A percentile compares a stretch with the other conserved stretches of the same genome.
Conservation (phyloP, 2,797 vertebrate species). For the Serranus cabrilla region DNA sequence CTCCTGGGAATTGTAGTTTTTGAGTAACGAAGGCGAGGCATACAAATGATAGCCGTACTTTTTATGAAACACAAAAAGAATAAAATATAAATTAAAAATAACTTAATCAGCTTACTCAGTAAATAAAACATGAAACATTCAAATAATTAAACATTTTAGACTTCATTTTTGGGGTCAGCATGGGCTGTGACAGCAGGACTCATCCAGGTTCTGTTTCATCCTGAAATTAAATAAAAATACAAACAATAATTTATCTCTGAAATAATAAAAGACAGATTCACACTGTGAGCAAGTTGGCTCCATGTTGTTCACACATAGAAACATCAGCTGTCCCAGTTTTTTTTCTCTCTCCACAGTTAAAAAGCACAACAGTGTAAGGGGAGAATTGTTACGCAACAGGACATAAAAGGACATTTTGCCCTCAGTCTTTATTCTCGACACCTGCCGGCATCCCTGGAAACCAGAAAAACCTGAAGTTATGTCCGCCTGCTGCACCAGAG, state of each 20-base stretch:
- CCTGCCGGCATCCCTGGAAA: constrained; percentile 39
- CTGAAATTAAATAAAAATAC: background rate
- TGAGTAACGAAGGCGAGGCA: too few relatives aligned
- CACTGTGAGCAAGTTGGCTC: background rate
- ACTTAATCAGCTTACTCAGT: background rate
- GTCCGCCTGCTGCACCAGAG: background rate
- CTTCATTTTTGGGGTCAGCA: background rate
- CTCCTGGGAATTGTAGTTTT: too few relatives aligned
- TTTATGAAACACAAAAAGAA: too few relatives aligned
- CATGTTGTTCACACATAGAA: background rate
- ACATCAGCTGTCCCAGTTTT: background rate
- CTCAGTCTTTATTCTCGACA: background rate
- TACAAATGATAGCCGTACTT: too few relatives aligned
- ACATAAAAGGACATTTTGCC: background rate
- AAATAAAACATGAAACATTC: constrained; percentile 10
- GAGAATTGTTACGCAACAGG: constrained; percentile 9
- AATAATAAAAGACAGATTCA: background rate
- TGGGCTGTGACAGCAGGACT: background rate
- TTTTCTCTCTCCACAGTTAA: background rate
- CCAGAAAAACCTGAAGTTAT: constrained; percentile 60
- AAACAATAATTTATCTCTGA: background rate
- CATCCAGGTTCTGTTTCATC: background rate
- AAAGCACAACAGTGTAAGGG: background rate
- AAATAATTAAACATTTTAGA: background rate
- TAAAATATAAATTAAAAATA: too few relatives aligned